Percentiles rank a stretch among this genome's conserved stretches.
These are phyloP conservation scores for Drosophila formosana DNA, from an alignment of 2,888 invertebrate genomes.

Conservation along the genomic window DNA sequence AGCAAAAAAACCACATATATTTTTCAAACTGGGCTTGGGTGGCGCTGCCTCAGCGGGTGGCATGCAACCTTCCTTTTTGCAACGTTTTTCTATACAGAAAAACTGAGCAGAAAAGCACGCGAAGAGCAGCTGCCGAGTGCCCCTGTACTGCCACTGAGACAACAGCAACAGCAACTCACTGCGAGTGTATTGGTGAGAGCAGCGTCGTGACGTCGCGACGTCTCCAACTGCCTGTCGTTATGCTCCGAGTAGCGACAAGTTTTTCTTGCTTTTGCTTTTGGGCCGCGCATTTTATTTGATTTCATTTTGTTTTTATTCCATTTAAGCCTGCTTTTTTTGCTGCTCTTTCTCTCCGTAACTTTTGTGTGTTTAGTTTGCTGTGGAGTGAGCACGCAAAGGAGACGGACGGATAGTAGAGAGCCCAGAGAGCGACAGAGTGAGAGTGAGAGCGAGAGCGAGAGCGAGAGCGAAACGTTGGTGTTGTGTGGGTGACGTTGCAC, in stretches of 20 bases:
- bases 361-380: conserved; percentile 47
- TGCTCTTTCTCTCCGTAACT: conserved; percentile 31
- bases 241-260: conserved; percentile 45
- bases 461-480: conserved; percentile 4
- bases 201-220: conserved; percentile 28
- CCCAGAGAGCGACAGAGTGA: conserved; percentile 8
- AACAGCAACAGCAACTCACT: conserved; percentile 13
- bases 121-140: conserved; percentile 26
- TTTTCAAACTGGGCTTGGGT: conserved; percentile 54
- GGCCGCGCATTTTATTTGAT: conserved; percentile 73
- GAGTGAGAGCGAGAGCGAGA: not conserved
- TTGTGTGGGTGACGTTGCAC: conserved; percentile 44
- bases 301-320: conserved; percentile 67
- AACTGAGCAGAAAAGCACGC: conserved; percentile 29
- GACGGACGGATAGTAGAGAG: not conserved
- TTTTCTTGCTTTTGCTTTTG: conserved; percentile 67
- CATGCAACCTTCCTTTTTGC: conserved; percentile 57
- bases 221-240: conserved; percentile 21
- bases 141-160: conserved; percentile 35
- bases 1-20: conserved; percentile 61
- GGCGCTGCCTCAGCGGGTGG: conserved; percentile 41
- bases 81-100: conserved; percentile 80
- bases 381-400: conserved; percentile 2
- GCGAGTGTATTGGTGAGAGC: conserved; percentile 52
- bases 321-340: conserved; percentile 39